Evolutionary conservation across 2,888 invertebrate genomes (phyloP).

Genomic region (Serrognathus titanus): DNA sequence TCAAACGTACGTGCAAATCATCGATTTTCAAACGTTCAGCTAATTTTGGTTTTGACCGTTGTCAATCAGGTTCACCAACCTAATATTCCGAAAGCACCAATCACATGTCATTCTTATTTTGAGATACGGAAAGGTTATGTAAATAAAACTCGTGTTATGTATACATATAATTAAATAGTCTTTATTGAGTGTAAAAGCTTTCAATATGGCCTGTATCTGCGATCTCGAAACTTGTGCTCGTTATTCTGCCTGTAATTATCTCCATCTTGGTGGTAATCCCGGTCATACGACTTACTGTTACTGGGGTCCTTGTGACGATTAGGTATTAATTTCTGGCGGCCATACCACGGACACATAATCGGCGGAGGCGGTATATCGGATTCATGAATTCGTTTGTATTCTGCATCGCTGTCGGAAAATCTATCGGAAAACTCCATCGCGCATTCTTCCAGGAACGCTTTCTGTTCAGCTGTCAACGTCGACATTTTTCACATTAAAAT

Average conservation of each 20-base stretch:
- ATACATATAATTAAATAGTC: too few relatives aligned
- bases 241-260: neutral
- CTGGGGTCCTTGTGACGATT: neutral
- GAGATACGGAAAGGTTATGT: too few relatives aligned
- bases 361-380: slow-evolving; percentile 44
- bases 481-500: too few relatives aligned
- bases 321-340: slow-evolving; percentile 26
- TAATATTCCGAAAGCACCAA: too few relatives aligned
- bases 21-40: too few relatives aligned
- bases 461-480: slow-evolving; percentile 42
- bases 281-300: neutral
- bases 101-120: too few relatives aligned
- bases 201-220: neutral
- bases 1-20: too few relatives aligned
- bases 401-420: slow-evolving; percentile 45
- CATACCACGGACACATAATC: slow-evolving; percentile 47
- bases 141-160: too few relatives aligned
- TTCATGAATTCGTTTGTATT: slow-evolving; percentile 44
- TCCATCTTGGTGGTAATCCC: neutral
- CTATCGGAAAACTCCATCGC: slow-evolving; percentile 46
- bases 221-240: neutral
- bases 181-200: too few relatives aligned
- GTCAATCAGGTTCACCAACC: too few relatives aligned
- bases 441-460: slow-evolving; percentile 47
- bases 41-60: too few relatives aligned